Base-by-base conservation (phyloP, 2,113 vertebrate genomes). In the Microcebus murinus region DNA sequence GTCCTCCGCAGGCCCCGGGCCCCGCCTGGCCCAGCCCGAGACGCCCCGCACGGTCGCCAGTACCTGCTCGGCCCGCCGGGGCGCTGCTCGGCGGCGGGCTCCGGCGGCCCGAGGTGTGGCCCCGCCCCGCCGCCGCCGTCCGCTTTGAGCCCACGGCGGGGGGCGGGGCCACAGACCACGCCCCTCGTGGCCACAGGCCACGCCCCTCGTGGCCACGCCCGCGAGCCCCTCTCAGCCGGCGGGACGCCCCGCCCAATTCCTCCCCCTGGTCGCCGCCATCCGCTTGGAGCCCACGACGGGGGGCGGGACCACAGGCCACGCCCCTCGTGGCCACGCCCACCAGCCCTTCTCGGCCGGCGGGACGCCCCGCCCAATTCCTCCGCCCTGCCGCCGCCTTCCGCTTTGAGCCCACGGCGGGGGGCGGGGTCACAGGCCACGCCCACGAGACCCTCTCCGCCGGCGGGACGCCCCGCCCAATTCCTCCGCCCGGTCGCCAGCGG, bases 1-100 rank as follows among this genome's bases (percentile, higher is more conserved):
- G 39, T 57, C 85, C 39, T 94, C 65, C 14, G 79, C 39, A 81
- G 87, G 70, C 76, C 86, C 25, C 57, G 21, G 86, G 36, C n/a
- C 45, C 70, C 10, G 31, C 50, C 48, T 90, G 23, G 29, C 25
- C 70, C 70, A 87, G 95, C 82, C 93, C 86, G 36, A 52, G 82
- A 70, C 8, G 20, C 57, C 82, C 89, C 87, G 48, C 83, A 57
- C 42, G 34, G 83, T 42, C 63, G 61, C 87, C 94, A 0, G 23
- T 90, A 96, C 95, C 94, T 90, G 82, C 59, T 85, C 45, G n/a
- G 97, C 96, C 96, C 71, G 15, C 70, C 34, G 80, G 92, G 95
- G 96, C 90, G 92, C 96, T 82, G 96, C 80, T 85, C 15, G 0
- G 68, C 86, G 0, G 94, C 96, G 0, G 20, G 5, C 27, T 96